Evolutionary conservation across 2,797 vertebrate genomes (phyloP).

Genomic region (Micrastur ruficollis): DNA sequence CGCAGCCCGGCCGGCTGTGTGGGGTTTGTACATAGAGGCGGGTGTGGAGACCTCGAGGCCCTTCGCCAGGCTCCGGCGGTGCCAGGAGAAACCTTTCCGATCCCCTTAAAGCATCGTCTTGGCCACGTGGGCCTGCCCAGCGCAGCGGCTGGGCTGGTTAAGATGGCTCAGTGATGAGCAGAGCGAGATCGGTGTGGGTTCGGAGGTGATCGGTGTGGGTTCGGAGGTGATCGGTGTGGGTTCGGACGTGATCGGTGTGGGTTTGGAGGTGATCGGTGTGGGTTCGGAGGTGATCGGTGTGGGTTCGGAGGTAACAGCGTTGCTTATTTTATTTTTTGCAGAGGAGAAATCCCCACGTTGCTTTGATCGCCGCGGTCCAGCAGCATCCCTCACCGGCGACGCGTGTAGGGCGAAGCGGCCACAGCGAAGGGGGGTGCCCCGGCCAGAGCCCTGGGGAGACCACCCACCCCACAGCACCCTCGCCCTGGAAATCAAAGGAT

Average conservation of each 20-base stretch:
- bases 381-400: accelerated
- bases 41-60: background rate
- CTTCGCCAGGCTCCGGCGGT: accelerated
- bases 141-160: accelerated
- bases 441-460: accelerated
- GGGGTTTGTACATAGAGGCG: accelerated
- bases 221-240: background rate
- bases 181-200: accelerated
- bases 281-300: accelerated
- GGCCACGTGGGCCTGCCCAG: background rate
- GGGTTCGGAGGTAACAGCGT: background rate
- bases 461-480: background rate
- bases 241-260: background rate
- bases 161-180: background rate
- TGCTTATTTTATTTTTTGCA: background rate
- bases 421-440: accelerated
- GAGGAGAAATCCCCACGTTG: background rate
- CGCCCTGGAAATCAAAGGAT: accelerated
- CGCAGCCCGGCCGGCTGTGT: accelerated
- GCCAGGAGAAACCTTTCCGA: background rate
- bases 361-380: accelerated
- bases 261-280: too few relatives aligned
- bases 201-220: background rate
- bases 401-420: accelerated
- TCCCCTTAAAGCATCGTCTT: background rate